Percentiles rank a stretch among this genome's conserved stretches.
phyloP scores from a whole-genome alignment of 2,888 invertebrate species.

The Stramonita haemastoma region DNA sequence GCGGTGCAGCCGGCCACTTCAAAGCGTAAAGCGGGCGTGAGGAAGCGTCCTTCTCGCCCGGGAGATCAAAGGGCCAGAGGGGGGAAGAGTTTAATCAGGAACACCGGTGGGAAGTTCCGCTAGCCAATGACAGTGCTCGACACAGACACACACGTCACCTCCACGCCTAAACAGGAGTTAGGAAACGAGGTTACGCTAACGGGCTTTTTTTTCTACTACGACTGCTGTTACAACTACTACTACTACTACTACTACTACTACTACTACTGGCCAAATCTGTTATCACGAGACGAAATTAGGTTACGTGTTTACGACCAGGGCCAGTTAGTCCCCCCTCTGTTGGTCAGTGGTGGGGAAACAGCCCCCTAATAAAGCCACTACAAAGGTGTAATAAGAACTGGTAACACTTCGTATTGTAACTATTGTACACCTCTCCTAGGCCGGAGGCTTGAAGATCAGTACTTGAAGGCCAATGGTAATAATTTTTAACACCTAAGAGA shows the following conservation, averaged over 20 bases:
- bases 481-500: neutral
- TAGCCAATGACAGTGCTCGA: conserved; percentile 22
- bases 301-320: conserved; percentile 24
- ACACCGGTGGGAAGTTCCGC: conserved; percentile 12
- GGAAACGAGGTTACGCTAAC: conserved; percentile 30
- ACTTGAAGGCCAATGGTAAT: too few species aligned
- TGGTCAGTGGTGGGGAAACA: neutral
- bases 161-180: neutral
- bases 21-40: conserved; percentile 14
- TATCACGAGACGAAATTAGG: conserved; percentile 2
- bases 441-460: too few species aligned
- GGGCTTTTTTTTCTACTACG: neutral
- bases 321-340: neutral
- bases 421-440: too few species aligned
- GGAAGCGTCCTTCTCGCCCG: neutral
- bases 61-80: conserved; percentile 22
- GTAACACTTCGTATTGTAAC: neutral
- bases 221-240: neutral
- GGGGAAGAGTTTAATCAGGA: conserved; percentile 14
- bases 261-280: neutral
- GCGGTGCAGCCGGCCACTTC: conserved; percentile 24
- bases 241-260: neutral
- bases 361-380: neutral
- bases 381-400: neutral
- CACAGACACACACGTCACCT: conserved; percentile 5